Evolutionary conservation across 2,888 invertebrate genomes (phyloP).

Genomic region (Xylota segnis): DNA sequence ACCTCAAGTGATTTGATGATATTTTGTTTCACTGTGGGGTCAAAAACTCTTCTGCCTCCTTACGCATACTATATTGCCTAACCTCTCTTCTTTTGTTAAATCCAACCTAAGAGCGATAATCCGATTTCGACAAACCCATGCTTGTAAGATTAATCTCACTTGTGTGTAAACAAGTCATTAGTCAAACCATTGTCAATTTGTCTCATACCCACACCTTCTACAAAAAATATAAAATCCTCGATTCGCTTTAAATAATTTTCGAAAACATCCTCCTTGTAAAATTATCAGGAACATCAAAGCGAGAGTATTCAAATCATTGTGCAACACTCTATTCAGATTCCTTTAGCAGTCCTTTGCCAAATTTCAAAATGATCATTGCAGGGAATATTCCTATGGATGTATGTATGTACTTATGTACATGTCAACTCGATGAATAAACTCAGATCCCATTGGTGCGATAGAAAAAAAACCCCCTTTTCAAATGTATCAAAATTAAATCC

Average conservation of each 20-base stretch:
- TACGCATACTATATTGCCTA: too few relatives aligned
- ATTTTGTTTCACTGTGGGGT: too few relatives aligned
- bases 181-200: background rate
- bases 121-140: background rate
- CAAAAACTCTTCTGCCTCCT: too few relatives aligned
- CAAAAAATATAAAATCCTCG: too few relatives aligned
- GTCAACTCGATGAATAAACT: background rate
- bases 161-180: slow-evolving; percentile 1
- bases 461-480: background rate
- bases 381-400: background rate
- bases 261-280: background rate
- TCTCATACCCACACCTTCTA: background rate
- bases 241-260: background rate
- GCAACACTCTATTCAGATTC: background rate
- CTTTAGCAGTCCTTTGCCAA: background rate
- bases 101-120: background rate
- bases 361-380: background rate
- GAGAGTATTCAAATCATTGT: slow-evolving; percentile 1
- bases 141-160: background rate
- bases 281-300: background rate
- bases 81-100: background rate
- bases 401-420: too few relatives aligned
- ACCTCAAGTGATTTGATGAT: too few relatives aligned
- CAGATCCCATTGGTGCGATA: background rate
- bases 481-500: slow-evolving; percentile 41